Evolutionary conservation across 2,113 vertebrate genomes (phyloP).

Genomic region (Vidua chalybeata): DNA sequence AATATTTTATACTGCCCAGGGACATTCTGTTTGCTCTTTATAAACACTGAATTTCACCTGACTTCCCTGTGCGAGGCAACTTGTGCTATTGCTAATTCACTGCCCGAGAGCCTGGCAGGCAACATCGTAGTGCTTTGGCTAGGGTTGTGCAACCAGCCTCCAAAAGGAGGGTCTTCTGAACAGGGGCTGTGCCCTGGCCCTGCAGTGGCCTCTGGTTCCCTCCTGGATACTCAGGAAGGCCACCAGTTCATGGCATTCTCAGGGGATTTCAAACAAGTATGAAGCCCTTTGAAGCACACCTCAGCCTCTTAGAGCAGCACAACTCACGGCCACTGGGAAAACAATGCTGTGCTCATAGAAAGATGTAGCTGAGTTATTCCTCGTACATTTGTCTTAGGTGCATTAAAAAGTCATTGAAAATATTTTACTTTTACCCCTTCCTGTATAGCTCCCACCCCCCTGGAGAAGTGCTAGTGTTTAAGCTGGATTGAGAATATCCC

Average conservation of each 20-base stretch:
- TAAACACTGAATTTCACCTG: not conserved
- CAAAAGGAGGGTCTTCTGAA: not conserved
- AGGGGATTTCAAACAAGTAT: not conserved
- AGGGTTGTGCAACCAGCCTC: not conserved
- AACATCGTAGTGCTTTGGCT: not conserved
- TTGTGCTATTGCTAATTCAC: not conserved
- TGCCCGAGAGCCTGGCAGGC: not conserved
- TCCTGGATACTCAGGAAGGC: rapidly evolving
- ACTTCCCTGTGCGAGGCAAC: not conserved
- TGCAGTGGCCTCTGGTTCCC: not conserved
- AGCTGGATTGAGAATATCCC: not conserved
- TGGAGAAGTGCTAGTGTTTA: not conserved
- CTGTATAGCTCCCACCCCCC: not conserved
- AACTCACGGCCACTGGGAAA: rapidly evolving
- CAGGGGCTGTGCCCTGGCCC: not conserved
- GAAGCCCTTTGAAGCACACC: not conserved
- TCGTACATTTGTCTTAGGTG: not conserved
- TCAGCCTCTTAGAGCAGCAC: not conserved
- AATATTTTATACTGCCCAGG: not conserved
- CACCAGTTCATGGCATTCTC: not conserved
- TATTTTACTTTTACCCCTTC: not conserved
- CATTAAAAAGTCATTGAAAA: not conserved
- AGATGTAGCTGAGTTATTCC: not conserved
- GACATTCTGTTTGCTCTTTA: not conserved
- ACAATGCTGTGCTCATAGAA: not conserved